These are phyloP conservation scores for Punctoribates punctum DNA, from an alignment of 2,888 invertebrate genomes.

Conservation along the genomic window DNA sequence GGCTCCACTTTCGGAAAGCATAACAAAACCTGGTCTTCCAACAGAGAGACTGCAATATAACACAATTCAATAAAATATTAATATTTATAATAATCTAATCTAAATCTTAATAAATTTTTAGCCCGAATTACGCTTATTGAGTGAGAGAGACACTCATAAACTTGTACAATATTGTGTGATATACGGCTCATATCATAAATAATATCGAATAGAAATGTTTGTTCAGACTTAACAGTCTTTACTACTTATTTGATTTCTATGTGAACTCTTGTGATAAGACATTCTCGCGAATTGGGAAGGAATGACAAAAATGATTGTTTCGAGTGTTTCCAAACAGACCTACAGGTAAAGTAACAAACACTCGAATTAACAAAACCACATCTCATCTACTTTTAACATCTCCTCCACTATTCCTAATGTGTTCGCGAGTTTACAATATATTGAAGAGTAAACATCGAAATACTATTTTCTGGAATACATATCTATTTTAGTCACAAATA, in stretches of 20 bases:
- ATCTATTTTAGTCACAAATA: neutral
- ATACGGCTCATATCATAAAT: neutral
- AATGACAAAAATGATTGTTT: neutral
- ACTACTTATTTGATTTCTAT: neutral
- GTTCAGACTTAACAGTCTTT: neutral
- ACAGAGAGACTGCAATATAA: too few relatives aligned
- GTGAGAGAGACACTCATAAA: neutral
- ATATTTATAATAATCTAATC: neutral
- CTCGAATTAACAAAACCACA: conserved; percentile 13
- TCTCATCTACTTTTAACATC: neutral
- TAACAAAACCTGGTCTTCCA: too few relatives aligned
- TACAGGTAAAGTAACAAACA: conserved; percentile 20
- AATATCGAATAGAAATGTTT: conserved; percentile 10
- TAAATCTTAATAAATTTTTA: conserved; percentile 1
- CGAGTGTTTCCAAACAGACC: conserved; percentile 28
- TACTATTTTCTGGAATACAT: conserved; percentile 7
- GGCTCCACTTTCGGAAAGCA: too few relatives aligned
- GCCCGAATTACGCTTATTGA: neutral
- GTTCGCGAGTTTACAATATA: neutral
- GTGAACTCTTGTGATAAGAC: conserved; percentile 14
- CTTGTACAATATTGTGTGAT: neutral
- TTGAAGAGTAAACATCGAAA: neutral
- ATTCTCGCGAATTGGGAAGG: neutral
- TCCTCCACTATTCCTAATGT: neutral
- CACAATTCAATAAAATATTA: neutral